Evolutionary conservation across 2,888 invertebrate species (phyloP).

Genomic region (Chrysolina americana): DNA sequence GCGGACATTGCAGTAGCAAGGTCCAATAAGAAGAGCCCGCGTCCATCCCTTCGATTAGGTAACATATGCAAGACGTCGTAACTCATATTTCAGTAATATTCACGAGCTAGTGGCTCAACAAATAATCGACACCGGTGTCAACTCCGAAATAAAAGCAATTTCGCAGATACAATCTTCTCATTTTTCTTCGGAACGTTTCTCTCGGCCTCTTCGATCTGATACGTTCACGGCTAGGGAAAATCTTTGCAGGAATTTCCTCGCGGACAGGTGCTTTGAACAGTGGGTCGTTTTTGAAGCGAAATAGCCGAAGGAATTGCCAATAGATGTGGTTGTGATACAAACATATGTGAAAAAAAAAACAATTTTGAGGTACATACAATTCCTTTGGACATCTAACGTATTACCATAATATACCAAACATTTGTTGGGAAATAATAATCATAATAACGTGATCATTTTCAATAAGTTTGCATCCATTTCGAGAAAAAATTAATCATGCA

Average conservation of each 20-base stretch:
- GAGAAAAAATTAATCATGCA: no score
- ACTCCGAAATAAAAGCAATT: slow-evolving; percentile 73
- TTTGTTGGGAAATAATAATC: no score
- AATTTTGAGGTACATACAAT: no score
- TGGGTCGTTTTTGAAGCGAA: not conserved
- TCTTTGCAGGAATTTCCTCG: slow-evolving; percentile 15
- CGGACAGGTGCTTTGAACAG: not conserved
- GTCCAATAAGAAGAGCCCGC: slow-evolving; percentile 7
- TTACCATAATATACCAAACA: no score
- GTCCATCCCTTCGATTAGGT: slow-evolving; percentile 21
- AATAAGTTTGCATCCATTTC: no score
- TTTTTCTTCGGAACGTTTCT: slow-evolving; percentile 67
- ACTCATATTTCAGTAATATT: slow-evolving; percentile 67
- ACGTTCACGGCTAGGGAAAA: slow-evolving; percentile 42
- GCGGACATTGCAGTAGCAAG: slow-evolving; percentile 3
- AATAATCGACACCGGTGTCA: slow-evolving; percentile 72
- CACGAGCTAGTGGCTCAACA: slow-evolving; percentile 69
- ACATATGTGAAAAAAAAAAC: not conserved
- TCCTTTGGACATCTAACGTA: no score
- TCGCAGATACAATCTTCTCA: slow-evolving; percentile 72
- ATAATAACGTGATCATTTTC: no score
- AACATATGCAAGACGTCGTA: slow-evolving; percentile 67
- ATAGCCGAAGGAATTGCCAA: not conserved
- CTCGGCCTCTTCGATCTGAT: slow-evolving; percentile 59
- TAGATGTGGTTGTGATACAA: not conserved